Conservation (phyloP, 2,888 invertebrate species). For the Malacosoma neustria region DNA sequence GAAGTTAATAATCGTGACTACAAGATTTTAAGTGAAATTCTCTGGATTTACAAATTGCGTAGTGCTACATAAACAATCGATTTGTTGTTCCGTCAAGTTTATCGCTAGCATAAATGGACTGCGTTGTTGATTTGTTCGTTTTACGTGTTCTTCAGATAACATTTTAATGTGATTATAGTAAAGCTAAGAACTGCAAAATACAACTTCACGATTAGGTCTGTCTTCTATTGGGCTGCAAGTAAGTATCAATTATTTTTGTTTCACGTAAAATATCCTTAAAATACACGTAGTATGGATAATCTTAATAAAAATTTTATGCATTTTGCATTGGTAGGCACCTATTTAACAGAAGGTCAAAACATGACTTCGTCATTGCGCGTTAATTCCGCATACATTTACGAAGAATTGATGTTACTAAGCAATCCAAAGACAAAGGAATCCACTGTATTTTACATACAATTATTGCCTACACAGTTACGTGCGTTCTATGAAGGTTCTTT, state of each 20-base stretch:
- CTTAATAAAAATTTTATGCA: constrained; percentile 18
- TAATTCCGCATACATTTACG: constrained; percentile 16
- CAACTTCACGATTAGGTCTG: constrained; percentile 23
- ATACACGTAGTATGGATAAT: constrained; percentile 4
- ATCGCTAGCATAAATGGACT: constrained; percentile 43
- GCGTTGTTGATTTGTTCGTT: constrained; percentile 50
- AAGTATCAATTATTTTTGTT: constrained; percentile 17
- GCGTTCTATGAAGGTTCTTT: no score
- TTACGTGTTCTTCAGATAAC: constrained; percentile 48
- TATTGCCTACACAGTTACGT: neutral
- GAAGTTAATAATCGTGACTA: constrained; percentile 41
- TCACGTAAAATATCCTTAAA: constrained; percentile 1
- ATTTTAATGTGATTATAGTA: constrained; percentile 32
- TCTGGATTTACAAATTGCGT: constrained; percentile 15
- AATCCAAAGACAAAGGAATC: neutral
- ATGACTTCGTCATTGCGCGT: constrained; percentile 20
- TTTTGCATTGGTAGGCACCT: constrained; percentile 9
- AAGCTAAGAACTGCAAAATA: constrained; percentile 28
- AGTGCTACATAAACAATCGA: constrained; percentile 34
- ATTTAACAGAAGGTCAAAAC: constrained; percentile 31
- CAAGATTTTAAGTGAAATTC: constrained; percentile 48
- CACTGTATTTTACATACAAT: neutral
- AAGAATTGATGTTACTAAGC: constrained; percentile 1
- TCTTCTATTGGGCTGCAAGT: constrained; percentile 18
- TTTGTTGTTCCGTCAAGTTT: constrained; percentile 54